phyloP scores from a whole-genome alignment of 2,113 vertebrate genomes.

The Ellobius talpinus region DNA sequence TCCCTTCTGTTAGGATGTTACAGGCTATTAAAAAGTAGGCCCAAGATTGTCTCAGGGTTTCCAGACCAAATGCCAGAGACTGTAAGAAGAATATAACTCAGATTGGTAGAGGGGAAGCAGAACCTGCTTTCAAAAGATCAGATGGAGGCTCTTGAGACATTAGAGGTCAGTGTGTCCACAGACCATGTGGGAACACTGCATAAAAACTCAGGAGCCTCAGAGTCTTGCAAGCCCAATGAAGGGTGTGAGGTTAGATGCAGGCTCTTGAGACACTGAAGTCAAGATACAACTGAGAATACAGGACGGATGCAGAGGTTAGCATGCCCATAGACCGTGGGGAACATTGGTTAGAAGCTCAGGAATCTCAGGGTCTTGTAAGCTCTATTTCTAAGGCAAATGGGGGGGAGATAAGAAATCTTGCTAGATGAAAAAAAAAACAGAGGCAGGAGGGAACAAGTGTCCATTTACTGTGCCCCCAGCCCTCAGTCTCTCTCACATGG shows the following conservation, averaged over 20 bases:
- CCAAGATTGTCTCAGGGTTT: neutral
- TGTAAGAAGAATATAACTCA: neutral
- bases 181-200: too few relatives aligned
- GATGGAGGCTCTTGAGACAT: neutral
- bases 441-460: neutral
- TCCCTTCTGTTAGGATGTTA: neutral
- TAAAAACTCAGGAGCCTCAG: too few relatives aligned
- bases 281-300: neutral
- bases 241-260: too few relatives aligned
- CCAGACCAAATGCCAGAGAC: neutral
- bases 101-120: neutral
- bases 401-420: neutral
- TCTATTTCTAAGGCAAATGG: neutral
- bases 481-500: neutral
- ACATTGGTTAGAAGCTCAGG: neutral
- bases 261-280: neutral
- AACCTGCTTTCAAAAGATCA: neutral
- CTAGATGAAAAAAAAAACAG: neutral
- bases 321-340: neutral
- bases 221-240: neutral
- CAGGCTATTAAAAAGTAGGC: neutral
- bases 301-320: neutral
- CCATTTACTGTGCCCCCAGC: neutral
- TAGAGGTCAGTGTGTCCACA: too few relatives aligned
- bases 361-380: neutral